Evolutionary conservation across 2,113 vertebrate genomes (phyloP).

Genomic region (Nerophis lumbriciformis): DNA sequence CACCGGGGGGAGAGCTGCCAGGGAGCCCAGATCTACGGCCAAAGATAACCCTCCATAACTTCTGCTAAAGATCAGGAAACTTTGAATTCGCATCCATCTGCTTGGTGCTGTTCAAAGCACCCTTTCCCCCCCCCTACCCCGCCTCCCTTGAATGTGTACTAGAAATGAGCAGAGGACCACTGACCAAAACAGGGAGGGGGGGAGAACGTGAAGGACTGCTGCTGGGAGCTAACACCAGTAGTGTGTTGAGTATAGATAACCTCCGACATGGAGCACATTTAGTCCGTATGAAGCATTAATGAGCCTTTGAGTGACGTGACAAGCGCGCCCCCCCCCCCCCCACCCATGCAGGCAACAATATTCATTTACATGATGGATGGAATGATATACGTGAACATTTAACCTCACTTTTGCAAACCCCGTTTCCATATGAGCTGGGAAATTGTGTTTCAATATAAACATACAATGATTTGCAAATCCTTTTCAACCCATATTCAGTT

Average conservation of each 20-base stretch:
- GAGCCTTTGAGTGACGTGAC: not conserved
- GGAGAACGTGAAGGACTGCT: constrained; percentile 55
- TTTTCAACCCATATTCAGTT: no score
- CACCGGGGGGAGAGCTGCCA: constrained; percentile 99
- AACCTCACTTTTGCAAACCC: not conserved
- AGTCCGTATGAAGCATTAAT: constrained; percentile 45
- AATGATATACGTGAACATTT: no score
- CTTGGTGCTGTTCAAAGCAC: constrained; percentile 68
- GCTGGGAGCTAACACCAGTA: constrained; percentile 61
- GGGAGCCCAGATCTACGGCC: constrained; percentile 96
- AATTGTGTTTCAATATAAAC: no score
- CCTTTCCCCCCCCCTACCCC: not conserved
- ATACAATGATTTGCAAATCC: no score
- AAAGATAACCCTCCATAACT: constrained; percentile 99
- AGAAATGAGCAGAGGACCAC: constrained; percentile 83
- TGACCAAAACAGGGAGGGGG: constrained; percentile 75
- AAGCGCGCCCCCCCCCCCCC: not conserved
- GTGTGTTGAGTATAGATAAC: constrained; percentile 65
- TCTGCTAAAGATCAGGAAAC: constrained; percentile 99
- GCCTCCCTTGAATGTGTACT: constrained; percentile 63
- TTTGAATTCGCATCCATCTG: constrained; percentile 99
- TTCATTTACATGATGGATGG: no score
- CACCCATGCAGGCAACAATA: no score
- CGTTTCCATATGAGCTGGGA: no score
- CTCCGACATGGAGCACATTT: constrained; percentile 59